Percentiles rank a stretch among this genome's conserved stretches.
Evolutionary conservation across 2,888 invertebrate genomes (phyloP).

Genomic region (Orthonychiurus folsomi): DNA sequence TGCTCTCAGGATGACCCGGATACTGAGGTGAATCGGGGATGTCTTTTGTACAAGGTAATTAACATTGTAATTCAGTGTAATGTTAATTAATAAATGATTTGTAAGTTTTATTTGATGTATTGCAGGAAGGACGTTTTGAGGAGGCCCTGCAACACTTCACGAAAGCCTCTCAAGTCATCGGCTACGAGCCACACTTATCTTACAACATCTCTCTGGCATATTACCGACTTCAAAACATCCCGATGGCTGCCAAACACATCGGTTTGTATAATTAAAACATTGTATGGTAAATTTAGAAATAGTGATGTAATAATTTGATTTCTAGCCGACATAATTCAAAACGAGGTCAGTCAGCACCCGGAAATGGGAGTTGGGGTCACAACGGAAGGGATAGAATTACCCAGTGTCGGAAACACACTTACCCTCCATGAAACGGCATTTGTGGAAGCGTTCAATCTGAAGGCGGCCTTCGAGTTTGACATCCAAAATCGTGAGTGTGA

Average conservation of each 20-base stretch:
- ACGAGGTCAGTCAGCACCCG: conserved; percentile 91
- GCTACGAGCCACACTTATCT: conserved; percentile 81
- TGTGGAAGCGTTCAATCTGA: conserved; percentile 95
- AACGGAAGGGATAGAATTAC: conserved; percentile 81
- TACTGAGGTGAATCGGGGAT: conserved; percentile 89
- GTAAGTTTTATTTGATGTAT: conserved; percentile 34
- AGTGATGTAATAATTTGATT: no score
- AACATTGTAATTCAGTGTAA: conserved; percentile 4
- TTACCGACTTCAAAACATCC: conserved; percentile 86
- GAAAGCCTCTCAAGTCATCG: conserved; percentile 74
- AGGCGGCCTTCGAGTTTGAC: conserved; percentile 96
- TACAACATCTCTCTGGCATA: conserved; percentile 94
- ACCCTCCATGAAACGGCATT: conserved; percentile 90
- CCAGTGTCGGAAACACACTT: conserved; percentile 91
- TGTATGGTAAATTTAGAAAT: no score
- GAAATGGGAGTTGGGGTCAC: conserved; percentile 95
- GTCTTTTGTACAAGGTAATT: conserved; percentile 79
- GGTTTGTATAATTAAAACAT: conserved; percentile 51
- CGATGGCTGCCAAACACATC: conserved; percentile 84
- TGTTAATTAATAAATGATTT: not conserved
- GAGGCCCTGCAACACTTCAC: conserved; percentile 85
- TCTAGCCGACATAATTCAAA: conserved; percentile 79
- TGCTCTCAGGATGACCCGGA: conserved; percentile 82
- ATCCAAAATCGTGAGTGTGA: conserved; percentile 60
- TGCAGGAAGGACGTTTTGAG: conserved; percentile 76